Percentiles rank a stretch among this genome's conserved stretches.
phyloP scores from a whole-genome alignment of 1,140 invertebrate species.

The Diorhabda sublineata region DNA sequence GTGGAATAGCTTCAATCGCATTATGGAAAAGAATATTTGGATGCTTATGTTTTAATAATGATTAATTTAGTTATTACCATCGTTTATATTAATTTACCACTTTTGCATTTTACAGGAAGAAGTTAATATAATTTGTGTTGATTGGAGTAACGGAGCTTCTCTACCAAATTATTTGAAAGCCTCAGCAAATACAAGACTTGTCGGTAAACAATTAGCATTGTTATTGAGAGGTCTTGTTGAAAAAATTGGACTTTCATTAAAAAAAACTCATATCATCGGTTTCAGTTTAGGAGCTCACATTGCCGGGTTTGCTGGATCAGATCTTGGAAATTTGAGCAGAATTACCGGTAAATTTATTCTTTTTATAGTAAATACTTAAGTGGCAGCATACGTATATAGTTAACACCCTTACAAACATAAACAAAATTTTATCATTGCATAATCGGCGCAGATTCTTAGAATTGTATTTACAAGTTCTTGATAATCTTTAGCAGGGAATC shows the following conservation, averaged over 20 bases:
- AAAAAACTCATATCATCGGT: conserved; percentile 83
- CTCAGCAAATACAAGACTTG: conserved; percentile 86
- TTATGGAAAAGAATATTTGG: too few relatives aligned
- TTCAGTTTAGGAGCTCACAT: conserved; percentile 90
- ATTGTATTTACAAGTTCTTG: too few relatives aligned
- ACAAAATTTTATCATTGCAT: too few relatives aligned
- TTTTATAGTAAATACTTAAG: background rate
- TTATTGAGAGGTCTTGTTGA: conserved; percentile 59
- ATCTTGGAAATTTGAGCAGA: conserved; percentile 73
- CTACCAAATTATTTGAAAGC: conserved; percentile 92
- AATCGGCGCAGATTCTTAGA: too few relatives aligned
- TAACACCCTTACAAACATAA: too few relatives aligned
- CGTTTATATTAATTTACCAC: too few relatives aligned
- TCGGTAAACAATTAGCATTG: conserved; percentile 84
- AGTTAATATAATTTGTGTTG: conserved; percentile 87
- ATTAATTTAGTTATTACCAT: too few relatives aligned
- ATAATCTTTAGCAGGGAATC: too few relatives aligned
- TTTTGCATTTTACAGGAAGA: conserved; percentile 60
- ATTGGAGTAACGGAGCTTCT: conserved; percentile 88
- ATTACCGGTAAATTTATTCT: conserved; percentile 66
- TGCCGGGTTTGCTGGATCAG: conserved; percentile 86
- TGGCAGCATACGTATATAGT: too few relatives aligned
- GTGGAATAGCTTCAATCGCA: too few relatives aligned
- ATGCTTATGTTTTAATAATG: too few relatives aligned
- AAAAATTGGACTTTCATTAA: conserved; percentile 56